Conservation (phyloP, 2,113 vertebrate genomes). For the Psophia crepitans region DNA sequence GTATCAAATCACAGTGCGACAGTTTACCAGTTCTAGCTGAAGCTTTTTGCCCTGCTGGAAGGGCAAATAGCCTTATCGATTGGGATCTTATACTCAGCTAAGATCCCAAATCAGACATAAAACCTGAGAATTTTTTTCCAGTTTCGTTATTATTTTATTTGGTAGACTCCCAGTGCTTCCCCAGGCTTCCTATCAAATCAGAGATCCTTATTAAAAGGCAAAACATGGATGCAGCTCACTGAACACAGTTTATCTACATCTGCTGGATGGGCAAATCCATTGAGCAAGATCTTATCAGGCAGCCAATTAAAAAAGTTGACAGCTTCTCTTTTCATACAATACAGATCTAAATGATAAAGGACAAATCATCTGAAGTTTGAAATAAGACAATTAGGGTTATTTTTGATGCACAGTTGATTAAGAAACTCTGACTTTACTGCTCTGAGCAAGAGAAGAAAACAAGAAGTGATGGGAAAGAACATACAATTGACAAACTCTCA, state of each 20-base stretch:
- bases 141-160: background rate
- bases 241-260: background rate
- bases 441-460: background rate
- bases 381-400: background rate
- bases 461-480: background rate
- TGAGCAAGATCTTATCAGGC: background rate
- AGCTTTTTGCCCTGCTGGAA: background rate
- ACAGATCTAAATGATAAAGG: background rate
- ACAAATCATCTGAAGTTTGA: background rate
- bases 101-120: background rate
- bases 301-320: background rate
- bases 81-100: background rate
- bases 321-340: background rate
- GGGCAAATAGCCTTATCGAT: accelerated
- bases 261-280: background rate
- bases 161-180: background rate
- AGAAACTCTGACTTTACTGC: background rate
- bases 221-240: background rate
- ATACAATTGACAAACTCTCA: background rate
- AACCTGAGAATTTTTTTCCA: background rate
- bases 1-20: background rate
- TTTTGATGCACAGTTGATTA: background rate
- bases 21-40: background rate
- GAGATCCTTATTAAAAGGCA: background rate
- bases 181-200: background rate